Percentiles rank a stretch among this genome's conserved stretches.
Conservation (phyloP, 1,140 invertebrate genomes). For the Drosophila tani region DNA sequence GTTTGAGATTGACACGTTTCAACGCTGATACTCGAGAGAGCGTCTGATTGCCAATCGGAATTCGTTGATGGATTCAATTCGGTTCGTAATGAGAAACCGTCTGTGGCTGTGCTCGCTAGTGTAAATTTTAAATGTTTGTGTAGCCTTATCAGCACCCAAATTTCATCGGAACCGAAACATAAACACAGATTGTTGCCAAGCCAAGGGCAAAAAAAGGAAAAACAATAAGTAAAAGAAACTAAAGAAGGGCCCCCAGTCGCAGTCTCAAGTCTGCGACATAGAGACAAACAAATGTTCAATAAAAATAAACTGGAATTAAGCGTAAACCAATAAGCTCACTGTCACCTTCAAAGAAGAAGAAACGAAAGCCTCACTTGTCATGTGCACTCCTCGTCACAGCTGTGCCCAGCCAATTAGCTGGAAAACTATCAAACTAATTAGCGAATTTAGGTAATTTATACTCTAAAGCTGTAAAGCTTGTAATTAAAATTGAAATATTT, state of each 20-base stretch:
- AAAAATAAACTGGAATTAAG: conserved; percentile 81
- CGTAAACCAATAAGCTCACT: conserved; percentile 75
- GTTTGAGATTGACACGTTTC: conserved; percentile 52
- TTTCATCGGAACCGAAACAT: conserved; percentile 30
- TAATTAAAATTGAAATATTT: not conserved
- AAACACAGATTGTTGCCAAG: conserved; percentile 38
- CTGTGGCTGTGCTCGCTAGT: conserved; percentile 12
- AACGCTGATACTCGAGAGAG: conserved; percentile 51
- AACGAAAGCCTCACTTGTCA: conserved; percentile 39
- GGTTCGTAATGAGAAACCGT: conserved; percentile 13
- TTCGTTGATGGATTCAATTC: conserved; percentile 54
- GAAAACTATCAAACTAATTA: not conserved
- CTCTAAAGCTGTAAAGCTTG: no score
- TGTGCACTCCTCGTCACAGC: conserved; percentile 2
- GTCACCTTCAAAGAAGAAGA: conserved; percentile 34
- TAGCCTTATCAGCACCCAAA: conserved; percentile 41
- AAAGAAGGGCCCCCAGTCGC: conserved; percentile 25
- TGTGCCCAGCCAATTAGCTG: not conserved
- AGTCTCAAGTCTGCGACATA: conserved; percentile 29
- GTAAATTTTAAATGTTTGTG: conserved; percentile 31
- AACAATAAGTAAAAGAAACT: conserved; percentile 18
- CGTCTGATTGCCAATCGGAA: conserved; percentile 63
- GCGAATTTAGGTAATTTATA: not conserved
- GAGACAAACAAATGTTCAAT: conserved; percentile 53
- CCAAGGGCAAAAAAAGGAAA: conserved; percentile 37